Evolutionary conservation across 2,797 vertebrate species (phyloP).

Genomic region (Anguilla anguilla): DNA sequence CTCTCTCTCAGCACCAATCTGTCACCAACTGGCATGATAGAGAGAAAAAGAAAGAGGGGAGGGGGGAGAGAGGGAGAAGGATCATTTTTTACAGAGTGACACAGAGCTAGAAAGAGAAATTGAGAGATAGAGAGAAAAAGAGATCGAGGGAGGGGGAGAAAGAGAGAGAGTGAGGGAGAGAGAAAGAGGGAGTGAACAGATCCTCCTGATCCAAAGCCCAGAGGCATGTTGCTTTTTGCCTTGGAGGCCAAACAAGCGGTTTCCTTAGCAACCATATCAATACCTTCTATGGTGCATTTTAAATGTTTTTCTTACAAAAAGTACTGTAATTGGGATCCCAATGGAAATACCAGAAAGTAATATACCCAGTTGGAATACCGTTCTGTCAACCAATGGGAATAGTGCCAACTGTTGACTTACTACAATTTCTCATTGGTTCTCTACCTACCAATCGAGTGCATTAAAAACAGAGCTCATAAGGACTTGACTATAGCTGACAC

Average conservation of each 20-base stretch:
- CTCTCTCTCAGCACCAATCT: constrained; percentile 48
- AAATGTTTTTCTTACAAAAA: neutral
- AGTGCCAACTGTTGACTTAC: neutral
- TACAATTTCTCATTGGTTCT: neutral
- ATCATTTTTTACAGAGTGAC: neutral
- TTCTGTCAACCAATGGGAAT: neutral
- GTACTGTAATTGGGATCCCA: neutral
- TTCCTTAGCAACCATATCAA: neutral
- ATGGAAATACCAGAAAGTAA: neutral
- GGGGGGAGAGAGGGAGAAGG: neutral
- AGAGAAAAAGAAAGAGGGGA: constrained; percentile 12
- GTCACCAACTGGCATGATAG: constrained; percentile 37
- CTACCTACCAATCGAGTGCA: neutral
- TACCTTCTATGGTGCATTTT: neutral
- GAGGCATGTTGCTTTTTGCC: neutral
- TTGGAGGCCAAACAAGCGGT: neutral
- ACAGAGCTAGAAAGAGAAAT: neutral
- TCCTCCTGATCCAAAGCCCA: neutral
- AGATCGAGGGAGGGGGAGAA: neutral
- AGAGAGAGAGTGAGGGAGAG: neutral
- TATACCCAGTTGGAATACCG: neutral
- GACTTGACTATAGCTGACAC: neutral
- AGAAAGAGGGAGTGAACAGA: neutral
- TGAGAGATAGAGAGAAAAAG: constrained; percentile 13
- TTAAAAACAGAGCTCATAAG: neutral